Percentiles rank a stretch among this genome's conserved stretches.
Evolutionary conservation across 2,113 vertebrate species (phyloP).

Genomic region (Columbina picui): DNA sequence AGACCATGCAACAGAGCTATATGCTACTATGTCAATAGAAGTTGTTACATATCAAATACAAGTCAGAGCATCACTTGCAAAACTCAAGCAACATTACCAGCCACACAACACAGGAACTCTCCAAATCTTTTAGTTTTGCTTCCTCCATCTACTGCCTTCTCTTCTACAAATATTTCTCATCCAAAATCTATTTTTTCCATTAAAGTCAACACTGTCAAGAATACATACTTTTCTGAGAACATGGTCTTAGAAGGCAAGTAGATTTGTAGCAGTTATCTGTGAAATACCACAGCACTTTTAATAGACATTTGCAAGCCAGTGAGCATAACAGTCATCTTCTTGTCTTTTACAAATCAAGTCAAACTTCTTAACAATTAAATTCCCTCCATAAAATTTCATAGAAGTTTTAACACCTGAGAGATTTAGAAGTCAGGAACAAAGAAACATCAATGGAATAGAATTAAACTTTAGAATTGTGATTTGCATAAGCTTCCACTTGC

Average conservation of each 20-base stretch:
- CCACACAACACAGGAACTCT: not conserved
- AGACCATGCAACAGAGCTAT: not conserved
- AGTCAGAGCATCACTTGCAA: not conserved
- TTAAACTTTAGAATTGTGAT: not conserved
- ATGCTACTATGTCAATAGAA: not conserved
- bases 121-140: not conserved
- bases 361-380: not conserved
- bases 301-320: not conserved
- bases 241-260: not conserved
- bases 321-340: not conserved
- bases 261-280: not conserved
- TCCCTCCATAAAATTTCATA: not conserved
- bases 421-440: not conserved
- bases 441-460: not conserved
- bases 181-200: not conserved
- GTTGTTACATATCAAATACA: not conserved
- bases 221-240: not conserved
- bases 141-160: not conserved
- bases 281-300: constrained; percentile 2
- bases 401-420: not conserved
- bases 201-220: not conserved
- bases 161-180: not conserved
- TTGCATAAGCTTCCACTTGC: constrained; percentile 12
- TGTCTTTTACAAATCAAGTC: not conserved
- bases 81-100: not conserved